phyloP scores from a whole-genome alignment of 1,140 invertebrate genomes.

The Oncopodura yosiiana region DNA sequence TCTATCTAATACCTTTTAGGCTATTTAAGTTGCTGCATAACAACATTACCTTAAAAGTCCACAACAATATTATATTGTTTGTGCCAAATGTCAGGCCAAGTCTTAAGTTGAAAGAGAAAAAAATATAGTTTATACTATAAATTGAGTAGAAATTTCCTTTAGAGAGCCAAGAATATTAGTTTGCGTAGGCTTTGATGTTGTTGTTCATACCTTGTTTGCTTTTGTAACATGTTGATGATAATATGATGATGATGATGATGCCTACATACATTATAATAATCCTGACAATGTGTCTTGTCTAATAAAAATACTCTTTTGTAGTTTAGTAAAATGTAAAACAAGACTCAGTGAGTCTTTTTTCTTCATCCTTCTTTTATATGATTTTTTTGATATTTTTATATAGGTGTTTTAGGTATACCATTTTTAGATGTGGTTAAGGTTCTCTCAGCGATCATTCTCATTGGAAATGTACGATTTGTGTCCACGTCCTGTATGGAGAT shows the following conservation, averaged over 20 bases:
- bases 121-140: no score
- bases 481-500: slow-evolving; percentile 50
- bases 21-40: no score
- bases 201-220: no score
- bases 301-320: background rate
- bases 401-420: slow-evolving; percentile 76
- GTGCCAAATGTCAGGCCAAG: no score
- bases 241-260: background rate
- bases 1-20: no score
- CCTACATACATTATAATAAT: background rate
- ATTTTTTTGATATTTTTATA: slow-evolving; percentile 25
- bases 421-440: slow-evolving; percentile 87
- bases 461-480: slow-evolving; percentile 85
- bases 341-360: background rate
- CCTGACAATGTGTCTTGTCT: background rate
- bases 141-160: no score
- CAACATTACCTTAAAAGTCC: no score
- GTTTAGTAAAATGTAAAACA: background rate
- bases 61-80: no score
- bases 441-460: slow-evolving; percentile 73
- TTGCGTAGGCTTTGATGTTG: no score
- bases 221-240: no score
- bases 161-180: no score
- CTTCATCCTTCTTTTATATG: background rate
- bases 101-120: no score